Conservation (phyloP, 2,888 invertebrate genomes). For the Sinodicranocentrus sp. region DNA sequence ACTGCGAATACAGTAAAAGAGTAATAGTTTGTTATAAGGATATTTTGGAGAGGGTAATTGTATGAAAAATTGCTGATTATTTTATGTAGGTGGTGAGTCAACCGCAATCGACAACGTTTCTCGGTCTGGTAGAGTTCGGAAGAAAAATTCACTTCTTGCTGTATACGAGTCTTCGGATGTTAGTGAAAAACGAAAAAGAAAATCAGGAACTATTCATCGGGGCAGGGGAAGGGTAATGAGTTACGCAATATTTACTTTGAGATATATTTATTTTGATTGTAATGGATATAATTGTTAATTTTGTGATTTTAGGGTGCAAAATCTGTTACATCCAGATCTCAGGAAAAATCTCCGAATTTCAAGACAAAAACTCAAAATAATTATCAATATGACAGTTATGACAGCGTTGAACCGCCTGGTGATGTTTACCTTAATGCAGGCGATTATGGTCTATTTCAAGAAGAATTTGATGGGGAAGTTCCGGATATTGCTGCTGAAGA, state of each 20-base stretch:
- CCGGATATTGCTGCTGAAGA: slow-evolving; percentile 74
- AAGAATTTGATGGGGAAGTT: slow-evolving; percentile 67
- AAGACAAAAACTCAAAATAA: slow-evolving; percentile 10
- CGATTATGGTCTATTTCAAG: not conserved
- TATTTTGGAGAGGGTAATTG: too few species aligned
- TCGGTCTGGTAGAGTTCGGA: slow-evolving; percentile 92
- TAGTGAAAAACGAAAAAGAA: slow-evolving; percentile 82
- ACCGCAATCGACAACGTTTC: slow-evolving; percentile 79
- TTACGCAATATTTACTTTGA: not conserved
- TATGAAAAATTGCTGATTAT: too few species aligned
- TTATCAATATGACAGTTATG: not conserved
- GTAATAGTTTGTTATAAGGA: too few species aligned
- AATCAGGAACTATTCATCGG: slow-evolving; percentile 51
- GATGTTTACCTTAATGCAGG: not conserved
- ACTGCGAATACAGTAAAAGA: too few species aligned
- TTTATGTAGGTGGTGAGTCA: slow-evolving; percentile 20
- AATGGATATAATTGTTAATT: too few species aligned
- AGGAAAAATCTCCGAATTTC: slow-evolving; percentile 21
- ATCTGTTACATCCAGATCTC: slow-evolving; percentile 29
- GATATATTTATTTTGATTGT: too few species aligned
- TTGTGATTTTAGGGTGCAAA: slow-evolving; percentile 4
- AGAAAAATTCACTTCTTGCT: slow-evolving; percentile 95
- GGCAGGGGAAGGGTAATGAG: slow-evolving; percentile 40
- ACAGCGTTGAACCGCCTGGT: not conserved
- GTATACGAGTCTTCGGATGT: slow-evolving; percentile 96